Conservation (phyloP, 2,888 invertebrate genomes). For the Mylabris sibirica region DNA sequence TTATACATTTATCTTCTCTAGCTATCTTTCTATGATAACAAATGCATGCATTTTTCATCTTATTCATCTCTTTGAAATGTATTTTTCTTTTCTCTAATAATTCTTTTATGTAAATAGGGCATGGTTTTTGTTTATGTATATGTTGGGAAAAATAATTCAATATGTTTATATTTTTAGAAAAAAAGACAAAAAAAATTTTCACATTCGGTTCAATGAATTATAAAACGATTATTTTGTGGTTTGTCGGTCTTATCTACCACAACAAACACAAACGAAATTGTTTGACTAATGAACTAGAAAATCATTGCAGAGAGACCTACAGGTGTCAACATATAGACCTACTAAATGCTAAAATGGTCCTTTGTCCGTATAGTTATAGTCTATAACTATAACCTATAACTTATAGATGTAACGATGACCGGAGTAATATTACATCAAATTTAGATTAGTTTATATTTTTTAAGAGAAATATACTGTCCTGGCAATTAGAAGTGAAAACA, state of each 20-base stretch:
- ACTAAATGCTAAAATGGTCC: background rate
- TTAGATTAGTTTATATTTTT: no score
- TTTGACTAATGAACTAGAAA: conserved; percentile 9
- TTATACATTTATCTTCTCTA: no score
- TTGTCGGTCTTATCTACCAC: background rate
- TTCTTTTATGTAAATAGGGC: background rate
- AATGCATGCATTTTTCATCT: no score
- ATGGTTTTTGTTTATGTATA: conserved; percentile 2
- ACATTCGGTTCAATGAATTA: conserved; percentile 6
- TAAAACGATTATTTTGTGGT: background rate
- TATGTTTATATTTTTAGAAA: conserved; percentile 1
- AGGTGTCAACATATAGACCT: background rate
- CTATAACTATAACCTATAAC: no score
- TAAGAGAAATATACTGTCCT: no score
- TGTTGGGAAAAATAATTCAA: background rate
- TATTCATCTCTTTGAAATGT: no score
- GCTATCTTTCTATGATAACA: no score
- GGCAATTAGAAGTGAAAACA: no score
- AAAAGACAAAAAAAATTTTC: background rate
- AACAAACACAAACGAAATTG: conserved; percentile 1
- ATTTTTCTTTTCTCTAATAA: background rate
- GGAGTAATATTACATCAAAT: no score
- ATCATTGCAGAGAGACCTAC: background rate
- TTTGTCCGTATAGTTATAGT: background rate
- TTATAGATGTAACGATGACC: no score